phyloP scores from a whole-genome alignment of 2,113 vertebrate species.

The Meleagris gallopavo region DNA sequence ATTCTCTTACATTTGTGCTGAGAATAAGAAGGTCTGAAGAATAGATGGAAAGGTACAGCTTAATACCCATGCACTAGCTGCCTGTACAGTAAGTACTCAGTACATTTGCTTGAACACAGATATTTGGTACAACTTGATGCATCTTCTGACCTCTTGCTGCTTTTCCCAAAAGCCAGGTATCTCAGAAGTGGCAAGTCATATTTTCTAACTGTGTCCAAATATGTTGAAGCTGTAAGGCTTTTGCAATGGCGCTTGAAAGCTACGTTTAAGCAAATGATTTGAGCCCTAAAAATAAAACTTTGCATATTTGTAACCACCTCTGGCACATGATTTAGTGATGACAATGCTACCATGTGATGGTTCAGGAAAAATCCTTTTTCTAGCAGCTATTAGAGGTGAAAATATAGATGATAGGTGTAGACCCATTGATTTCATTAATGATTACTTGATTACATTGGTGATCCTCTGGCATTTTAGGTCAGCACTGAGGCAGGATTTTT shows the following conservation, averaged over 20 bases:
- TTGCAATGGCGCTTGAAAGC: not conserved
- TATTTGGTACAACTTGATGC: fast-evolving
- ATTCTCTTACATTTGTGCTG: not conserved
- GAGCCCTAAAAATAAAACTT: not conserved
- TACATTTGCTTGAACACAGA: not conserved
- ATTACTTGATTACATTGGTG: not conserved
- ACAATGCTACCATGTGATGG: not conserved
- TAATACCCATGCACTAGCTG: not conserved
- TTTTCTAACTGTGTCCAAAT: not conserved
- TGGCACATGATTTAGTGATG: not conserved
- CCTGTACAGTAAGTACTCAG: not conserved
- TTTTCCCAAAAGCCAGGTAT: not conserved
- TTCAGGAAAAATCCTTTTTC: conserved; percentile 19
- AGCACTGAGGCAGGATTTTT: conserved; percentile 24
- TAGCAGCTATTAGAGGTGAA: conserved; percentile 10
- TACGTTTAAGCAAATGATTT: not conserved
- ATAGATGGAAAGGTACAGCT: not conserved
- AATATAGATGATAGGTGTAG: not conserved
- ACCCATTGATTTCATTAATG: not conserved
- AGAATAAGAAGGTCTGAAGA: not conserved
- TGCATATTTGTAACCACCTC: not conserved
- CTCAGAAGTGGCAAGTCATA: not conserved
- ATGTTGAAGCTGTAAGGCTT: not conserved
- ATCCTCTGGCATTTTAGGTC: not conserved
- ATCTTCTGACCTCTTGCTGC: not conserved